phyloP scores from a whole-genome alignment of 2,888 invertebrate genomes.

The Andrena minutula region DNA sequence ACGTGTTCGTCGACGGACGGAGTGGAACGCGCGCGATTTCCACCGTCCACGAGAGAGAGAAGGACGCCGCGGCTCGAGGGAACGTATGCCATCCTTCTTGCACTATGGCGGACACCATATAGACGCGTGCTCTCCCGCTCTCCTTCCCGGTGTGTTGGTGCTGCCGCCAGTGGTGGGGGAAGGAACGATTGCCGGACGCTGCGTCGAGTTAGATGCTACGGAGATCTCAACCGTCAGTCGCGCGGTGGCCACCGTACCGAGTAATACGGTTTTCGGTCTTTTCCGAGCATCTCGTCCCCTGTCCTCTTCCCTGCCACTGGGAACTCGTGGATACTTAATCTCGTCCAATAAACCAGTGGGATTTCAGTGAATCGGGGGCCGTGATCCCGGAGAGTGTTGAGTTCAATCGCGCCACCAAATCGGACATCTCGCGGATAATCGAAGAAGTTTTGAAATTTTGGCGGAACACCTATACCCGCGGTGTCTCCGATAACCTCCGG shows the following conservation, averaged over 20 bases:
- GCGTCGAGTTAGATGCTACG: slow-evolving; percentile 82
- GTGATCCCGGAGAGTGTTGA: slow-evolving; percentile 4
- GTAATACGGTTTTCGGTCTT: slow-evolving; percentile 64
- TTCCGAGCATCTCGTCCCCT: neutral
- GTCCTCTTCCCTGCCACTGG: neutral
- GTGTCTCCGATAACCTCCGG: neutral
- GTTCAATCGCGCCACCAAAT: slow-evolving; percentile 35
- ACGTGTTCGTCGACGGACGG: neutral
- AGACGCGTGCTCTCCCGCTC: slow-evolving; percentile 67
- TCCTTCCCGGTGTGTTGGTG: slow-evolving; percentile 58
- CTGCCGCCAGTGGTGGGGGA: slow-evolving; percentile 73
- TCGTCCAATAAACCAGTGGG: neutral
- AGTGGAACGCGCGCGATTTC: slow-evolving; percentile 38
- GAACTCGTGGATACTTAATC: neutral
- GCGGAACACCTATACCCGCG: slow-evolving; percentile 25
- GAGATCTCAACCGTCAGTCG: slow-evolving; percentile 82
- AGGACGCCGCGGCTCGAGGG: slow-evolving; percentile 21
- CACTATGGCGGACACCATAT: slow-evolving; percentile 42
- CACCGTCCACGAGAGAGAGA: slow-evolving; percentile 12
- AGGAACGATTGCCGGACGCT: slow-evolving; percentile 81
- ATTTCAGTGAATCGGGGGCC: slow-evolving; percentile 27
- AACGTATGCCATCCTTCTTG: slow-evolving; percentile 52
- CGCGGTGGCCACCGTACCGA: slow-evolving; percentile 81
- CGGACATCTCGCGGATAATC: slow-evolving; percentile 28
- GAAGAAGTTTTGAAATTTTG: slow-evolving; percentile 16